Evolutionary conservation across 2,888 invertebrate species (phyloP).

Genomic region (Oscheius sp.): DNA sequence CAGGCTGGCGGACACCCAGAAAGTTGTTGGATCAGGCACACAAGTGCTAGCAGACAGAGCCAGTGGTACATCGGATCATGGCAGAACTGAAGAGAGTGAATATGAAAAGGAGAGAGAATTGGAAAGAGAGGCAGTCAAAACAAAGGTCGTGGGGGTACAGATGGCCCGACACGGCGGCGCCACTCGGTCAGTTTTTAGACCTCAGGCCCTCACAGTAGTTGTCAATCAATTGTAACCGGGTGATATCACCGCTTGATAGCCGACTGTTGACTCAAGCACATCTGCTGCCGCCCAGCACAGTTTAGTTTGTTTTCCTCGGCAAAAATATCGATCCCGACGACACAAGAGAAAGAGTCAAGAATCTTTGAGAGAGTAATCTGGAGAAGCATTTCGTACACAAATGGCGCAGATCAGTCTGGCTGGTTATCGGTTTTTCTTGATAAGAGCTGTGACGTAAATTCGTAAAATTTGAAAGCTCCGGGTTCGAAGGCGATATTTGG

Average conservation of each 20-base stretch:
- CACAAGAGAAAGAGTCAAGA: constrained; percentile 1
- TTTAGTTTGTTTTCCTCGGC: constrained; percentile 9
- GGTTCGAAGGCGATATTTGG: too few species aligned
- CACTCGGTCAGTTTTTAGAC: background rate
- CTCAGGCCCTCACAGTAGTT: too few species aligned
- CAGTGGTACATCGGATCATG: constrained; percentile 25
- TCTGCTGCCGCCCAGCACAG: constrained; percentile 7
- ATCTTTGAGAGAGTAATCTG: too few species aligned
- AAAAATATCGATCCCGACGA: background rate
- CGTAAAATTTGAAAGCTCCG: constrained; percentile 25
- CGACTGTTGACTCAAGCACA: constrained; percentile 12
- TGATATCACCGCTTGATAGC: background rate
- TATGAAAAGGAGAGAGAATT: constrained; percentile 12
- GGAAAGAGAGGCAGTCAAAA: constrained; percentile 20
- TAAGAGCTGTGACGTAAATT: constrained; percentile 21
- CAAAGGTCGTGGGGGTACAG: constrained; percentile 1
- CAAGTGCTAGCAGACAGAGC: constrained; percentile 25
- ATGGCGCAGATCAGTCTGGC: constrained; percentile 23
- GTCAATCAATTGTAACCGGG: too few species aligned
- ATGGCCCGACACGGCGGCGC: constrained; percentile 26
- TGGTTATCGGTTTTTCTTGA: background rate
- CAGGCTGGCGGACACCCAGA: constrained; percentile 41
- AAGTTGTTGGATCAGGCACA: background rate
- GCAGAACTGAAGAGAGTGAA: background rate
- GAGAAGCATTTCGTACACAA: background rate